phyloP scores from a whole-genome alignment of 1,140 invertebrate genomes.

The Drosophila aff. region DNA sequence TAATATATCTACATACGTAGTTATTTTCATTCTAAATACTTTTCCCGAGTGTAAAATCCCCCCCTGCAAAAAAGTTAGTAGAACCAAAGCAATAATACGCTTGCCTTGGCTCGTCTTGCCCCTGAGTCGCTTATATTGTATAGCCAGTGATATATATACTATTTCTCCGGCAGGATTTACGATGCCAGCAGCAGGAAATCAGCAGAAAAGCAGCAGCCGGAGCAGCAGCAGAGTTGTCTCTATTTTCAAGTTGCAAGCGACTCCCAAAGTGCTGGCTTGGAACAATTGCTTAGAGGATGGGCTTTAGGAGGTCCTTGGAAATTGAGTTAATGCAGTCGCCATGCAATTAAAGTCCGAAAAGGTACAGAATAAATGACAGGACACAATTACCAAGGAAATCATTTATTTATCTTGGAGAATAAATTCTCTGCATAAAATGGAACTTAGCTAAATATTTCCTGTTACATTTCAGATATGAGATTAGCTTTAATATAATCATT shows the following conservation, averaged over 20 bases:
- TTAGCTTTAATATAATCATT: neutral
- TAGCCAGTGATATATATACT: constrained; percentile 48
- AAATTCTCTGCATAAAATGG: neutral
- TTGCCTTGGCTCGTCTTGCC: constrained; percentile 69
- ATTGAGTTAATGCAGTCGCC: constrained; percentile 23
- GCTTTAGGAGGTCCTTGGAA: constrained; percentile 7
- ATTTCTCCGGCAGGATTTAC: constrained; percentile 68
- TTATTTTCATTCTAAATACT: neutral
- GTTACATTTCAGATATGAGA: neutral
- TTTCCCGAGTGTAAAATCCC: neutral
- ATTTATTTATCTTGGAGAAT: too few species aligned
- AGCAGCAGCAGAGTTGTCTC: constrained; percentile 53
- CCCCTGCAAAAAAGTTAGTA: constrained; percentile 24
- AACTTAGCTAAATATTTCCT: neutral
- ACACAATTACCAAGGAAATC: constrained; percentile 1
- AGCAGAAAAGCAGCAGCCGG: constrained; percentile 38
- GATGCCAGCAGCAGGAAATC: constrained; percentile 60
- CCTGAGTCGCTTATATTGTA: constrained; percentile 54
- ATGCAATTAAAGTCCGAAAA: constrained; percentile 28
- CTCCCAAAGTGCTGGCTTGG: constrained; percentile 42
- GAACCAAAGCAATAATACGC: constrained; percentile 80
- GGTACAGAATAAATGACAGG: constrained; percentile 2
- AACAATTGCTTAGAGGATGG: constrained; percentile 21
- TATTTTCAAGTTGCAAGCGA: constrained; percentile 66
- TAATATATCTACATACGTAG: neutral